These are phyloP conservation scores for Lynx canadensis DNA, from an alignment of 2,113 vertebrate genomes.

Conservation along the genomic window DNA sequence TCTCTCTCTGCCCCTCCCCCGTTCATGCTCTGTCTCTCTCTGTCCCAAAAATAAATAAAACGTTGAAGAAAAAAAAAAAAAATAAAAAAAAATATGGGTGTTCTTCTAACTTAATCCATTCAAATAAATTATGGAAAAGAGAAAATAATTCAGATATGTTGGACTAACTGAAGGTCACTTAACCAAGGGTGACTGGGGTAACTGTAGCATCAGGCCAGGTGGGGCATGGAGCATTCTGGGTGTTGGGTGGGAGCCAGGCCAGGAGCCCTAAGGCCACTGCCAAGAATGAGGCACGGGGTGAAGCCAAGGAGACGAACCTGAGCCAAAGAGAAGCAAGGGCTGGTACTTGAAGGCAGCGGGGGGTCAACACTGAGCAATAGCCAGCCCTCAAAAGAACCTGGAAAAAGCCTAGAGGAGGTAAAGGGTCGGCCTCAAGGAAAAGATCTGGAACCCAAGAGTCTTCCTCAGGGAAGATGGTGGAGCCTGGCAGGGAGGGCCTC, in stretches of 20 bases:
- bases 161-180: background rate
- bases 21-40: too few species aligned
- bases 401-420: background rate
- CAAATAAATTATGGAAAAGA: slow-evolving; percentile 9
- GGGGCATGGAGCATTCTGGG: background rate
- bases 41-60: too few species aligned
- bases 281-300: background rate
- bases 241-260: background rate
- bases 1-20: too few species aligned
- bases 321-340: slow-evolving; percentile 46
- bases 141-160: slow-evolving; percentile 38
- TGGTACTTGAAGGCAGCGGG: background rate
- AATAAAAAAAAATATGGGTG: background rate
- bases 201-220: background rate
- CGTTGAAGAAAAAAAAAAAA: too few species aligned
- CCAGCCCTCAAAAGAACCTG: background rate
- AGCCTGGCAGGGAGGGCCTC: background rate
- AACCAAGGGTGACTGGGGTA: slow-evolving; percentile 13
- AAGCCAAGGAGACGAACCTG: slow-evolving; percentile 39
- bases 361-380: background rate
- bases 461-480: background rate
- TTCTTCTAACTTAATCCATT: slow-evolving; percentile 38
- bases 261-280: background rate
- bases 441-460: background rate
- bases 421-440: background rate